These are phyloP conservation scores for Archegozetes longisetosus DNA, from an alignment of 1,140 invertebrate genomes.

Conservation along the genomic window DNA sequence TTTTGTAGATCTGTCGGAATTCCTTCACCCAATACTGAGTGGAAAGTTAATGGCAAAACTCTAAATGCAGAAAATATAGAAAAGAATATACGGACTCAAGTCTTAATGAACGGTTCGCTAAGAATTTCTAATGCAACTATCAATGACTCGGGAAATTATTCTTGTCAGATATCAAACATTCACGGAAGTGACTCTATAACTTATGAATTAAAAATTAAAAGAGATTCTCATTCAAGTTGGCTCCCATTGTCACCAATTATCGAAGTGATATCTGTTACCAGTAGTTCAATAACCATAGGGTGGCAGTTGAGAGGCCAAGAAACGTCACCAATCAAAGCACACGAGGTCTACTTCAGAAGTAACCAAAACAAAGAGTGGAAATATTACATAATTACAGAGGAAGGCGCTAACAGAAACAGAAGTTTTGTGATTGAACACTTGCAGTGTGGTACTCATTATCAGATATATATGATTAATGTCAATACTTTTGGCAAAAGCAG, in stretches of 20 bases:
- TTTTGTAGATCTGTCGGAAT: conserved; percentile 23
- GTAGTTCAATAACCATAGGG: neutral
- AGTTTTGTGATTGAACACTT: neutral
- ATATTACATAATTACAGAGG: neutral
- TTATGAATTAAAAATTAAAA: conserved; percentile 11
- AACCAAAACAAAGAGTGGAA: neutral
- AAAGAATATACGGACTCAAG: neutral
- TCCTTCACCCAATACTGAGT: conserved; percentile 20
- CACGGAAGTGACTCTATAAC: conserved; percentile 23
- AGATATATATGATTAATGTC: neutral
- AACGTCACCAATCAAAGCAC: neutral
- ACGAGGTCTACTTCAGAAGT: conserved; percentile 2
- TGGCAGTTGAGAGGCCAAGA: neutral
- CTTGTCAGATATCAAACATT: conserved; percentile 21
- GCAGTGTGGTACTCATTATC: neutral
- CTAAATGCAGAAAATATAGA: neutral
- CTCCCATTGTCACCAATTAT: neutral
- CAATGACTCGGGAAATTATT: conserved; percentile 21
- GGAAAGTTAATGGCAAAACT: conserved; percentile 17
- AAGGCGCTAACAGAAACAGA: neutral
- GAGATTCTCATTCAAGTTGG: neutral
- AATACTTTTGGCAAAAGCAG: neutral
- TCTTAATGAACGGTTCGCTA: conserved; percentile 18
- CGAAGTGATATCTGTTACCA: neutral
- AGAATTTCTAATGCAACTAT: conserved; percentile 17